Base-by-base conservation (phyloP, 2,797 vertebrate species). In the Rhabdomys pumilio region DNA sequence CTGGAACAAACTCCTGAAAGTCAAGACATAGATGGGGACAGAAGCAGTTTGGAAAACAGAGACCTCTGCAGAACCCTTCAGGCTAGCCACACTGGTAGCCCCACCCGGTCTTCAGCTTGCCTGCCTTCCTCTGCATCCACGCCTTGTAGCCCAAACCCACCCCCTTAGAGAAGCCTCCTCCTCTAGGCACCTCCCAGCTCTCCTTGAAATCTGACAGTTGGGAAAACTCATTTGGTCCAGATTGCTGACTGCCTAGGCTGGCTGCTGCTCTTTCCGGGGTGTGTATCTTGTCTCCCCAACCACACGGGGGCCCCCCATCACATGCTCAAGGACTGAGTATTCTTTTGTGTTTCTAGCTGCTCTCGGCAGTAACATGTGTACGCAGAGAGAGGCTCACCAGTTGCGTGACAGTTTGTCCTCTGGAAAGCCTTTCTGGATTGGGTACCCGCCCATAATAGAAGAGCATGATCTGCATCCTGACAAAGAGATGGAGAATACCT, bases 181-280 rank as follows among this genome's bases (percentile, higher is more conserved):
- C 81, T 59, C 44, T 72, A 13, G 7, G 72, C 26, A 12, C 65
- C 59, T 93, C 34, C 77, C 76, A 72, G 6, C 13, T 59, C 38
- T 97, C 90, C 94, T 94, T 75, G 85, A 97, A 94, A 96, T 95
- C 63, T 93, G 93, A 94, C 89, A 83, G 53, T 93, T 93, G 92
- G 88, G 77, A 96, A 96, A 82, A 93, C 31, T 94, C 77, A 69
- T 92, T 95, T 97, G 92, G 90, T 91, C 75, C 50, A 50, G 55
- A 83, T 92, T 88, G 67, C 47, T 55, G 93, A 83, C 89, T 89
- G 77, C 85, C 85, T 88, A 34, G 17, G 57, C 85, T 82, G 61
- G 65, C 77, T 90, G 94, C 65, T 82, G 75, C 47, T 90, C 89
- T 97, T 93, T 85, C 72, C 13, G 20, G 61, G 86, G 73, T 93